Evolutionary conservation across 2,797 vertebrate genomes (phyloP).

Genomic region (Phrynocephalus guinanensis): DNA sequence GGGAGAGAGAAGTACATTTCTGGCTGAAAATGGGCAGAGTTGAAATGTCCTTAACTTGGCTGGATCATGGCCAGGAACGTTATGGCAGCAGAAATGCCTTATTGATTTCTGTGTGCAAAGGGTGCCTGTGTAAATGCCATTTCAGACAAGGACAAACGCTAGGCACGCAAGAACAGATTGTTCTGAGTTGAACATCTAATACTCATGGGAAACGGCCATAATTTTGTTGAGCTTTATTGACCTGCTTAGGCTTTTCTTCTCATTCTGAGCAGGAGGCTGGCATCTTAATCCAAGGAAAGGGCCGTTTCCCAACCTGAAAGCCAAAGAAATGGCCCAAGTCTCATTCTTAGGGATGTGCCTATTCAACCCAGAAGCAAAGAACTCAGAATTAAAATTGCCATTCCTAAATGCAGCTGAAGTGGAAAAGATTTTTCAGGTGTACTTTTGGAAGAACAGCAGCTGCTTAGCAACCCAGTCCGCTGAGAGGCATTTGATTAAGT

Average conservation of each 20-base stretch:
- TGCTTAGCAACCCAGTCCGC: background rate
- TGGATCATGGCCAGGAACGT: constrained; percentile 10
- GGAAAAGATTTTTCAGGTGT: background rate
- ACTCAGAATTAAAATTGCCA: background rate
- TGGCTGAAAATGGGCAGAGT: background rate
- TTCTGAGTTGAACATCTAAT: constrained; percentile 25
- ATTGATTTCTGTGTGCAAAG: constrained; percentile 38
- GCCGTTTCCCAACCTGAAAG: background rate
- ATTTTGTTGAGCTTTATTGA: constrained; percentile 42
- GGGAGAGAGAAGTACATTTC: background rate
- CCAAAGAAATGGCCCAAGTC: background rate
- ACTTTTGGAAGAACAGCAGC: background rate
- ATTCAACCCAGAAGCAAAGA: background rate
- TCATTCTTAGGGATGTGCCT: accelerated
- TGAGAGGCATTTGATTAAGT: background rate
- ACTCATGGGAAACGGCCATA: constrained; percentile 62
- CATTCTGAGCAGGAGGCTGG: constrained; percentile 40
- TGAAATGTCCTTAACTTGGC: background rate
- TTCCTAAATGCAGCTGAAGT: background rate
- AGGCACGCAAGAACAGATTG: constrained; percentile 42
- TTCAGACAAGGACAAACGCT: constrained; percentile 62
- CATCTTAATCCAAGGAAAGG: constrained; percentile 53
- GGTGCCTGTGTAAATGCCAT: constrained; percentile 28
- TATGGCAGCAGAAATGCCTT: constrained; percentile 15
- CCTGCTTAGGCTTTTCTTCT: constrained; percentile 26